These are phyloP conservation scores for Macroramphosus scolopax DNA, from an alignment of 2,797 vertebrate genomes.

Conservation along the genomic window DNA sequence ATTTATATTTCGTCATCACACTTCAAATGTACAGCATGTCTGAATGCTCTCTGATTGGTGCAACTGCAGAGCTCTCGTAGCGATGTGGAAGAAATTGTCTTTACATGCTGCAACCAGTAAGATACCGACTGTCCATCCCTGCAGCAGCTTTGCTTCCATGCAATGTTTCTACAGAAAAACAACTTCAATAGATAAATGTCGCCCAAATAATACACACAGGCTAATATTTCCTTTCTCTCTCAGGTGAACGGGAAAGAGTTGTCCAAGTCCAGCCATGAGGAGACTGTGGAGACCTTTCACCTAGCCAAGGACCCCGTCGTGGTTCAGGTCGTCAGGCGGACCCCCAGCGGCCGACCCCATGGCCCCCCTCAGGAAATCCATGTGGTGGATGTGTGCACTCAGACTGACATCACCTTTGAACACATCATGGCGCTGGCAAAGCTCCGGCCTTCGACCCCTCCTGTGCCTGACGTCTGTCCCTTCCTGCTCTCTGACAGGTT, in stretches of 20 bases:
- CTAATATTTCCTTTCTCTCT: slow-evolving; percentile 13
- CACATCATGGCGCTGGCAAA: slow-evolving; percentile 96
- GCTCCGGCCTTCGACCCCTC: slow-evolving; percentile 89
- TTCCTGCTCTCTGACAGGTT: slow-evolving; percentile 98
- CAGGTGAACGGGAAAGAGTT: slow-evolving; percentile 96
- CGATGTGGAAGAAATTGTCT: too few relatives aligned
- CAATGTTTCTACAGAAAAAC: too few relatives aligned
- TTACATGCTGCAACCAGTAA: too few relatives aligned
- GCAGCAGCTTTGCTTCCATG: too few relatives aligned
- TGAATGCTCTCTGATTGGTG: too few relatives aligned
- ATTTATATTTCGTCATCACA: slow-evolving; percentile 33
- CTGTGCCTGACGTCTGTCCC: slow-evolving; percentile 95
- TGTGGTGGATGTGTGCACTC: slow-evolving; percentile 91
- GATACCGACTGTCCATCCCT: too few relatives aligned
- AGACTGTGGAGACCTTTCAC: slow-evolving; percentile 89
- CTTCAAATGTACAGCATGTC: too few relatives aligned
- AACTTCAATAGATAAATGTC: too few relatives aligned
- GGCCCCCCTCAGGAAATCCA: slow-evolving; percentile 83
- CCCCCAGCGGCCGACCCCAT: slow-evolving; percentile 80
- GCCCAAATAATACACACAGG: too few relatives aligned
- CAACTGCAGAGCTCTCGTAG: not conserved
- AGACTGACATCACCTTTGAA: slow-evolving; percentile 98
- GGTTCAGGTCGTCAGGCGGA: slow-evolving; percentile 91
- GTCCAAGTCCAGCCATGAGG: slow-evolving; percentile 93
- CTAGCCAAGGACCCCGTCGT: slow-evolving; percentile 93